These are phyloP conservation scores for Falco peregrinus DNA, from an alignment of 2,797 vertebrate genomes.

Conservation along the genomic window DNA sequence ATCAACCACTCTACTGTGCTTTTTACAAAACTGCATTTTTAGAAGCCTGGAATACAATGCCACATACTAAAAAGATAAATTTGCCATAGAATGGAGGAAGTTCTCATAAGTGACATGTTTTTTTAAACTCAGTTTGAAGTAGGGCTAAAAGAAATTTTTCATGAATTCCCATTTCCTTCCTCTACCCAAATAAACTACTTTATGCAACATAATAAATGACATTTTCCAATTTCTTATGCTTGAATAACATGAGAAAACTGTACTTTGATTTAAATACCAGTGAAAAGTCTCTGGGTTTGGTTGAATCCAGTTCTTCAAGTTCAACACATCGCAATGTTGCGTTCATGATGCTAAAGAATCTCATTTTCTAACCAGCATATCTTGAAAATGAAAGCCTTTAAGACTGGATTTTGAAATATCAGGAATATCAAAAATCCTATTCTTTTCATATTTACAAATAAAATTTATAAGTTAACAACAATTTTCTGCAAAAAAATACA, in stretches of 20 bases:
- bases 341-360: not conserved
- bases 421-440: not conserved
- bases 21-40: conserved; percentile 36
- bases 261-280: not conserved
- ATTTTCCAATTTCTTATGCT: not conserved
- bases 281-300: not conserved
- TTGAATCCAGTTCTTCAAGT: not conserved
- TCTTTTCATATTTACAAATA: not conserved
- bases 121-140: not conserved
- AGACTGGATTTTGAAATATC: not conserved
- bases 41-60: not conserved
- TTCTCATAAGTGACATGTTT: not conserved
- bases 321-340: not conserved
- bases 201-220: not conserved
- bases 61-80: not conserved
- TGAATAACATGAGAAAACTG: not conserved
- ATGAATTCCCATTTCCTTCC: not conserved
- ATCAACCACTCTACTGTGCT: not conserved
- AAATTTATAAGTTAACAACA: not conserved
- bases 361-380: not conserved
- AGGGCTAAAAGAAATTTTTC: not conserved
- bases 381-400: not conserved
- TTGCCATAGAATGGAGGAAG: not conserved
- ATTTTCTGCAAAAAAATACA: not conserved
- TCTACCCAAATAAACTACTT: not conserved